Conservation (phyloP, 2,888 invertebrate species). For the Cantharis rustica region DNA sequence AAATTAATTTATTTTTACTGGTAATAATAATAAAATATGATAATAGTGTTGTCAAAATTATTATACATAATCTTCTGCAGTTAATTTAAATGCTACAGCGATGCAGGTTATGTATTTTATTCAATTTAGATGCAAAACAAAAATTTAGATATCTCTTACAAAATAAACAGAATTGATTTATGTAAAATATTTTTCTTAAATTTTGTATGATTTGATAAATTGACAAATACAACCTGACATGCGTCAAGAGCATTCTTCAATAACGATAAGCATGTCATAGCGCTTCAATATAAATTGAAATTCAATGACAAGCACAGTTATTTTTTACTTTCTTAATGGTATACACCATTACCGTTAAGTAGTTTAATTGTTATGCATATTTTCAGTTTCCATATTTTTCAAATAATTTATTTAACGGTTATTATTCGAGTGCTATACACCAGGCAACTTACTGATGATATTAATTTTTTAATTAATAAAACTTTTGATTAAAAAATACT, state of each 20-base stretch:
- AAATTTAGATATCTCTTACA: neutral
- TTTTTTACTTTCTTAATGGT: neutral
- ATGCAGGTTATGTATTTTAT: neutral
- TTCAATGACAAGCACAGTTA: neutral
- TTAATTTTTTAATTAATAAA: neutral
- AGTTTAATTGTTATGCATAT: neutral
- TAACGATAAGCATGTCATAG: conserved; percentile 15
- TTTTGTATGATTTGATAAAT: conserved; percentile 13
- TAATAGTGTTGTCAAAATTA: neutral
- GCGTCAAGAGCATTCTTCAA: conserved; percentile 11
- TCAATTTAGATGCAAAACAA: neutral
- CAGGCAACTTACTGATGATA: too few species aligned
- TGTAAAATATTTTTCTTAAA: conserved; percentile 5
- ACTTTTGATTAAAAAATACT: neutral
- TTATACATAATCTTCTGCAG: neutral
- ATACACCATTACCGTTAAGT: neutral
- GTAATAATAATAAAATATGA: neutral
- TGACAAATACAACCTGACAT: conserved; percentile 16
- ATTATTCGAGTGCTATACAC: neutral
- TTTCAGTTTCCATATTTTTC: neutral
- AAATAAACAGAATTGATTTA: neutral
- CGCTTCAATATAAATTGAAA: conserved; percentile 10
- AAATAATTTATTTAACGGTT: neutral
- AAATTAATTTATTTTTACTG: neutral
- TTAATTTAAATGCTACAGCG: neutral